phyloP scores from a whole-genome alignment of 2,888 invertebrate species.

The Conchocele bisecta region DNA sequence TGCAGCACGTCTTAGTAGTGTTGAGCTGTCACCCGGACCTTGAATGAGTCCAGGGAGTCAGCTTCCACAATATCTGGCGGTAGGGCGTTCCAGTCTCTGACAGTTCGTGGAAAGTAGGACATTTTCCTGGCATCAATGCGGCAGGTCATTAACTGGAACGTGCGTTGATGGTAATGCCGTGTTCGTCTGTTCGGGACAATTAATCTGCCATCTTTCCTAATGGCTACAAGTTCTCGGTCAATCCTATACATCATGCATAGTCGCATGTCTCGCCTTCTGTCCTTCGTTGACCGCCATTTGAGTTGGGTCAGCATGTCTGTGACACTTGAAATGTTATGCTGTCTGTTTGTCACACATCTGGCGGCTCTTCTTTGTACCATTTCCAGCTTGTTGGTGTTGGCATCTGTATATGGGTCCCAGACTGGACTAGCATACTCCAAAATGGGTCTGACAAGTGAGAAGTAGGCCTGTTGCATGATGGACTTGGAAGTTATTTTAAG shows the following conservation, averaged over 20 bases:
- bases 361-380: conserved; percentile 26
- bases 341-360: conserved; percentile 10
- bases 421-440: conserved; percentile 11
- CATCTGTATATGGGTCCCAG: conserved; percentile 10
- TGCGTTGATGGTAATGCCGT: not conserved
- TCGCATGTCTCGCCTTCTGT: not conserved
- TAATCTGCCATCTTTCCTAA: not conserved
- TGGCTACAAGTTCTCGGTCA: conserved; percentile 1
- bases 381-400: conserved; percentile 8
- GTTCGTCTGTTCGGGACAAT: not conserved
- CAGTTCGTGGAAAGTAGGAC: conserved; percentile 6
- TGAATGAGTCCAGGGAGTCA: not conserved
- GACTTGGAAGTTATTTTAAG: too few relatives aligned
- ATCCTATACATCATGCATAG: conserved; percentile 11
- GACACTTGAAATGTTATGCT: conserved; percentile 16
- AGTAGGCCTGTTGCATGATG: too few relatives aligned
- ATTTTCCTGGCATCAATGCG: not conserved
- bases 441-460: conserved; percentile 1
- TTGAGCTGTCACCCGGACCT: too few relatives aligned
- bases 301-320: conserved; percentile 13
- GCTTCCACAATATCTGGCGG: not conserved
- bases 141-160: not conserved
- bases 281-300: not conserved
- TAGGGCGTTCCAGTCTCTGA: conserved; percentile 12
- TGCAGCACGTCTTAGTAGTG: too few relatives aligned